Conservation (phyloP, 2,797 vertebrate species). For the Agapornis canus region DNA sequence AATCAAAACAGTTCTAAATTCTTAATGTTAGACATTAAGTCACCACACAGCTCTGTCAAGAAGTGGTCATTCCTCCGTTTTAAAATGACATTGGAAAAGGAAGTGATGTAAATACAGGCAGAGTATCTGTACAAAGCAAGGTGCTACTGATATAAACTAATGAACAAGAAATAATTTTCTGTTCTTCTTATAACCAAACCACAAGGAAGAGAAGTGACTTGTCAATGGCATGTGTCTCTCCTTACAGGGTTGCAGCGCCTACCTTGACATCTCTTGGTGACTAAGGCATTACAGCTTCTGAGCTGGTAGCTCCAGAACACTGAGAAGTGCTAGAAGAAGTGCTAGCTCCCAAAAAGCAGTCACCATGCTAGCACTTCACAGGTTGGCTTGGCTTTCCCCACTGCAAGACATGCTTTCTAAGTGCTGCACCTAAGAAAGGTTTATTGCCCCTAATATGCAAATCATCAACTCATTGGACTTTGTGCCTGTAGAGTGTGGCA, state of each 20-base stretch:
- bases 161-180: background rate
- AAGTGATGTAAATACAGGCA: background rate
- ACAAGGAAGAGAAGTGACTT: background rate
- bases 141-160: background rate
- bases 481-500: background rate
- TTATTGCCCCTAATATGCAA: background rate
- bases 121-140: background rate
- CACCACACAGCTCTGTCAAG: background rate
- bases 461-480: rapidly evolving
- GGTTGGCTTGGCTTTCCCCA: background rate
- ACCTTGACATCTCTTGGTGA: background rate
- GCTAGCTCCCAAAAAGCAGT: background rate
- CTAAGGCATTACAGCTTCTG: background rate
- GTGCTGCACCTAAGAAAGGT: rapidly evolving
- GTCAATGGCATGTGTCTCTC: background rate
- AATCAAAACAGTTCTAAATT: background rate
- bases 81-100: background rate
- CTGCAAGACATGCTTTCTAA: background rate
- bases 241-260: rapidly evolving
- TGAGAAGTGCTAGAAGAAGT: background rate
- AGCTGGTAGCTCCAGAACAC: background rate
- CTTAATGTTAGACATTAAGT: background rate
- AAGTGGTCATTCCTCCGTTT: background rate
- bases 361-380: background rate
- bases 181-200: background rate